Percentiles rank a stretch among this genome's conserved stretches.
Evolutionary conservation across 2,888 invertebrate genomes (phyloP).

Genomic region (Eupeodes luniger): DNA sequence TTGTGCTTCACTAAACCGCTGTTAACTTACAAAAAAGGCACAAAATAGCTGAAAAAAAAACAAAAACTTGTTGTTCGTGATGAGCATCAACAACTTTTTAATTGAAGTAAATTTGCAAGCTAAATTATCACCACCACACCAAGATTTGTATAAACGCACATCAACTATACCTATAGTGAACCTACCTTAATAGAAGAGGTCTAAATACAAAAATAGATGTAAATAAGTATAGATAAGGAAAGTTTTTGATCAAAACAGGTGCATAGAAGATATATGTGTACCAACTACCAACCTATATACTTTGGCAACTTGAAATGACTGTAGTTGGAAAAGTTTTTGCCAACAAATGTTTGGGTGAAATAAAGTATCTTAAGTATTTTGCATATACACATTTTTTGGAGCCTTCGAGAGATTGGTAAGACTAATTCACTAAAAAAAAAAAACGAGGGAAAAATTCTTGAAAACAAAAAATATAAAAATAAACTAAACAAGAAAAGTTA

Average conservation of each 20-base stretch:
- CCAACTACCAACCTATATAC: background rate
- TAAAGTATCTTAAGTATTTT: constrained; percentile 13
- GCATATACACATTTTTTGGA: background rate
- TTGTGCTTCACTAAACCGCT: constrained; percentile 23
- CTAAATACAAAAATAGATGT: background rate
- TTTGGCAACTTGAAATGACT: constrained; percentile 25
- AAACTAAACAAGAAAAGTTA: background rate
- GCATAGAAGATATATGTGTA: background rate
- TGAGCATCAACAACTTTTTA: constrained; percentile 74
- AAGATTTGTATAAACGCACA: background rate
- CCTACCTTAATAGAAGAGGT: background rate
- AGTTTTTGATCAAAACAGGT: constrained; percentile 22
- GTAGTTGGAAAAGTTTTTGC: constrained; percentile 18
- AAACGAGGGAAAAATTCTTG: background rate
- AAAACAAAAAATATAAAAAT: background rate
- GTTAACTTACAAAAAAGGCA: constrained; percentile 16
- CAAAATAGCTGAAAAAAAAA: background rate
- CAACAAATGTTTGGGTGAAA: constrained; percentile 1
- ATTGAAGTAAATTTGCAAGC: constrained; percentile 66
- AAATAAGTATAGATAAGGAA: background rate
- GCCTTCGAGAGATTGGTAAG: background rate
- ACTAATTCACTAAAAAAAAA: background rate
- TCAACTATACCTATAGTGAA: background rate
- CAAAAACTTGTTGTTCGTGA: constrained; percentile 47
- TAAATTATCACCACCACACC: constrained; percentile 37